A percentile compares a stretch with the other conserved stretches of the same genome.
Evolutionary conservation across 2,797 vertebrate species (phyloP).

Genomic region (Premnoplex brunnescens): DNA sequence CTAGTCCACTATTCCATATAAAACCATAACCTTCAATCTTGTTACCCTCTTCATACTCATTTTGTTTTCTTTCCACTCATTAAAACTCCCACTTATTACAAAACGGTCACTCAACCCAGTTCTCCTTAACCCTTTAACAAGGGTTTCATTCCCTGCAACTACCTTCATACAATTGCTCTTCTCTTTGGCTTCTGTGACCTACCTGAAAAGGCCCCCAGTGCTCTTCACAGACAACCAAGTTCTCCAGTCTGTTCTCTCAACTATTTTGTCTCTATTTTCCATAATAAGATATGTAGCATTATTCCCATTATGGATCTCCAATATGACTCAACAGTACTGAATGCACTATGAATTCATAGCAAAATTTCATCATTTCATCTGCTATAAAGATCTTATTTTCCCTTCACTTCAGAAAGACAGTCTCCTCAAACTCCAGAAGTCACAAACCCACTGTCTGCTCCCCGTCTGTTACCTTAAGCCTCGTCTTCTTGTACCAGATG

Average conservation of each 20-base stretch:
- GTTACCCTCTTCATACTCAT: background rate
- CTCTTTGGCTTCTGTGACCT: background rate
- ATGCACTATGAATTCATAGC: background rate
- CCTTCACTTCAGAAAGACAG: background rate
- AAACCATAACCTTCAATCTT: slow-evolving; percentile 57
- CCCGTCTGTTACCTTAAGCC: background rate
- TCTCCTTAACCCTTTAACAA: slow-evolving; percentile 1
- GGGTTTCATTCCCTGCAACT: background rate
- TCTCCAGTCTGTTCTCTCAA: background rate
- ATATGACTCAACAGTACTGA: background rate
- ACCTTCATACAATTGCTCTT: background rate
- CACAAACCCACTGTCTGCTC: background rate
- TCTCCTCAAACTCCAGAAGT: background rate
- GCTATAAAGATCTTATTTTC: background rate
- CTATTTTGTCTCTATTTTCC: background rate
- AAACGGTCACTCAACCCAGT: background rate
- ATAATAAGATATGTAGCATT: background rate
- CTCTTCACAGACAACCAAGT: background rate
- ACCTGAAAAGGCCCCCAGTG: background rate
- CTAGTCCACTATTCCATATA: background rate
- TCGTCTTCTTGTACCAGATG: background rate
- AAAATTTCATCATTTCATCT: background rate
- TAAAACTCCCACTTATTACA: slow-evolving; percentile 41
- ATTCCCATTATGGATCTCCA: background rate
- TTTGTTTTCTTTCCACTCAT: slow-evolving; percentile 49